A percentile compares a stretch with the other conserved stretches of the same genome.
phyloP scores from a whole-genome alignment of 2,888 invertebrate species.

The Beris chalybata region DNA sequence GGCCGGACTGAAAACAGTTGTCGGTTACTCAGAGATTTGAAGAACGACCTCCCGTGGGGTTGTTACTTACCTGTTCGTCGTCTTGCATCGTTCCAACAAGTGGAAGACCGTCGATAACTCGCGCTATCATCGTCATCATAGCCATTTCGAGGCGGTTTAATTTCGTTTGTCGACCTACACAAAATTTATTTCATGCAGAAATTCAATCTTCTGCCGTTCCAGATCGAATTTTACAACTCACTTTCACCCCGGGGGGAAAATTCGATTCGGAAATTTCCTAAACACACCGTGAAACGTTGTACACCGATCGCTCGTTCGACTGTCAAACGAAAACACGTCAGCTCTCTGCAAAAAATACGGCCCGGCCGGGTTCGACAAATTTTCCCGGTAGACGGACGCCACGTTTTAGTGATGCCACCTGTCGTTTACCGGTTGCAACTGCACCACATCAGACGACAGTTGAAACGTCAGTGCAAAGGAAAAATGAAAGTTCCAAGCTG shows the following conservation, averaged over 20 bases:
- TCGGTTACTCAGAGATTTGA: neutral
- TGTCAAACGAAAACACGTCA: constrained; percentile 29
- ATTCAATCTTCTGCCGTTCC: too few species aligned
- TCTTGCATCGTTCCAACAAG: constrained; percentile 97
- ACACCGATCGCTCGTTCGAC: too few species aligned
- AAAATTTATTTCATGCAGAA: neutral
- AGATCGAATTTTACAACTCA: too few species aligned
- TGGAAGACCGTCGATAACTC: constrained; percentile 92
- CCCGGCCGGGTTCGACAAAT: neutral
- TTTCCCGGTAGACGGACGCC: constrained; percentile 3
- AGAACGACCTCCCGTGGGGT: neutral
- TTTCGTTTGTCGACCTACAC: neutral
- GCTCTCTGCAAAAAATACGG: constrained; percentile 25
- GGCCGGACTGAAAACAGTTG: constrained; percentile 73
- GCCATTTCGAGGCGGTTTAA: constrained; percentile 70
- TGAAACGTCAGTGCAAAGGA: constrained; percentile 16
- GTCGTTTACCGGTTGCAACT: constrained; percentile 8
- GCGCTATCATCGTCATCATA: constrained; percentile 95
- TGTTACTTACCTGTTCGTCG: constrained; percentile 83
- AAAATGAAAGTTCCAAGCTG: constrained; percentile 44
- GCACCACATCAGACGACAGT: neutral
- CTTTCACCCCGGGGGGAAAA: neutral
- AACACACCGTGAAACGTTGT: neutral
- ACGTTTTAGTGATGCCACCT: neutral
- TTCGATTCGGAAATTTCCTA: neutral